Evolutionary conservation across 2,797 vertebrate species (phyloP).

Genomic region (Pachyuromys duprasi): DNA sequence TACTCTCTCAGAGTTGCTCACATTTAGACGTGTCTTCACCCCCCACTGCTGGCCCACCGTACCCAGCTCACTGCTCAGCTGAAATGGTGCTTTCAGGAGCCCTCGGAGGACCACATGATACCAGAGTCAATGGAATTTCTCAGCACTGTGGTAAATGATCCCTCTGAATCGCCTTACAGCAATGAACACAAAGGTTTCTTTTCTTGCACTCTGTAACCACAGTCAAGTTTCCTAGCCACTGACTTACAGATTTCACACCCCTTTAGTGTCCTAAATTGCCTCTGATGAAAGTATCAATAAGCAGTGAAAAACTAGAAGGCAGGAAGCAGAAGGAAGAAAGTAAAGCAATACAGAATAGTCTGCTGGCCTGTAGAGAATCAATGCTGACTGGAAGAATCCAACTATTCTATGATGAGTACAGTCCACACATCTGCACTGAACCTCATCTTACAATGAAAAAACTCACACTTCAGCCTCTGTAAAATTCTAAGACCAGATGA

Average conservation of each 20-base stretch:
- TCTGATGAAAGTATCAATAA: conserved; percentile 68
- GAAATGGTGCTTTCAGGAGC: conserved; percentile 16
- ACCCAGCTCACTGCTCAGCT: background rate
- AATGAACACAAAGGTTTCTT: conserved; percentile 18
- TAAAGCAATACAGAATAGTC: conserved; percentile 68
- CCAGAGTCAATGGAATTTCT: background rate
- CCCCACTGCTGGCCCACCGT: background rate
- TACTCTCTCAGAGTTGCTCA: background rate
- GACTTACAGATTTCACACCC: background rate
- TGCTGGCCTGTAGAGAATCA: conserved; percentile 75
- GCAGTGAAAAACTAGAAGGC: conserved; percentile 60
- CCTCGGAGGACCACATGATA: background rate
- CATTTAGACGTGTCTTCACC: background rate
- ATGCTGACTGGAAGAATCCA: conserved; percentile 56
- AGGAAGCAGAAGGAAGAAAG: conserved; percentile 76
- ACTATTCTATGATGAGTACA: background rate
- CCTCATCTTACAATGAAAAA: conserved; percentile 20
- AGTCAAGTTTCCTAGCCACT: background rate
- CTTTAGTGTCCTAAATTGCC: conserved; percentile 48
- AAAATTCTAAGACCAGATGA: conserved; percentile 55
- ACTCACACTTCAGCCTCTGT: conserved; percentile 43
- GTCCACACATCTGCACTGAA: conserved; percentile 22
- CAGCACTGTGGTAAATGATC: conserved; percentile 1
- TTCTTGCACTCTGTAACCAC: background rate
- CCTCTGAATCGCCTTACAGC: conserved; percentile 12